Base-by-base conservation (phyloP, 2,888 invertebrate genomes). In the Eristalis intricaria region DNA sequence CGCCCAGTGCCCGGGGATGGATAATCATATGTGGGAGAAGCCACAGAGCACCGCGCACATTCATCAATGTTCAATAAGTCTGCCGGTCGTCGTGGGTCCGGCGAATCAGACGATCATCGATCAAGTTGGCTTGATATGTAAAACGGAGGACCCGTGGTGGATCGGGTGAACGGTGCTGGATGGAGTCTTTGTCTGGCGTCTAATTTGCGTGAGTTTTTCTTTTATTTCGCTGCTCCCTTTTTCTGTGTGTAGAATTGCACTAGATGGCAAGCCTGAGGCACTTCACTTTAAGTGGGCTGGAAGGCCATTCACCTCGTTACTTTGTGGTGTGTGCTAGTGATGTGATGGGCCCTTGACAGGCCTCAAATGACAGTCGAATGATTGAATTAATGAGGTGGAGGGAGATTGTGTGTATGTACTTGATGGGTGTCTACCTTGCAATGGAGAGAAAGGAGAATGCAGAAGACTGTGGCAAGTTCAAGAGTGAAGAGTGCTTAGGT, bases 11-110 rank as follows among this genome's bases (percentile, higher is more conserved):
- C 43, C 4, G 43, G 4, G 32, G 32, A 32, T 32, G 68, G 56
- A 84, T 70, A 66, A 79, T 74, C 58, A 80, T 80, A 85, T 70
- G 77, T 82, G 81, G 73, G 66, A 50, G 50, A 19, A 19, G 32
- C 8, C 8, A 10, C 32, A 10, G 11, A 66, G 82, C 85, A 78
- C 63, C 81, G 78, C 60, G 69, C 64, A 50, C 50, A 65, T 82
- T 86, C 85, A 74, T 85, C 81, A 85, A 82, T 85, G 77, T 86
- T 86, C 65, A 78, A 86, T 78, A 70, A 61, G 82, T 70, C 74
- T 81, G 81, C 58, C 70, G 22, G 40, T 73, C 50, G 74, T 10
- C 66, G 69, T 15, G 13, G 43, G 15, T 4, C 4, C 50, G 50
- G 19, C n/a, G 19, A 10, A 8, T 60, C 60, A 1, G 60, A 73